Percentiles rank a stretch among this genome's conserved stretches.
Conservation (phyloP, 1,140 invertebrate genomes). For the Rhyzopertha dominica region DNA sequence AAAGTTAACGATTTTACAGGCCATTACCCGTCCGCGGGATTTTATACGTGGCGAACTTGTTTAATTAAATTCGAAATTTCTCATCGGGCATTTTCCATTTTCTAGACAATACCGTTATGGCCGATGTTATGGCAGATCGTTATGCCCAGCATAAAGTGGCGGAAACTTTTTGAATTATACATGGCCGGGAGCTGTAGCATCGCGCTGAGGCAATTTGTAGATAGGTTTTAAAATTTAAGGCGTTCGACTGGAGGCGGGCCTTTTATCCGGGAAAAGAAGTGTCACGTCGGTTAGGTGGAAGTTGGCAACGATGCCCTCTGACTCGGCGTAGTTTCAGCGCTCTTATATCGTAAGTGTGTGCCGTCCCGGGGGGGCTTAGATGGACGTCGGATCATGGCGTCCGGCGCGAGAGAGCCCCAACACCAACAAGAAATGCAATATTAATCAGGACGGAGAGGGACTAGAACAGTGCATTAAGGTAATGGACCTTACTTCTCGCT, state of each 20-base stretch:
- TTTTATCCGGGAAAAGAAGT: no score
- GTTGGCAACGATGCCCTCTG: conserved; percentile 1
- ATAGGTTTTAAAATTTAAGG: conserved; percentile 23
- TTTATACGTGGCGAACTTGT: conserved; percentile 13
- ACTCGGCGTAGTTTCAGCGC: conserved; percentile 13
- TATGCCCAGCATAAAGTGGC: conserved; percentile 6
- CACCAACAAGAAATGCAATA: conserved; percentile 40
- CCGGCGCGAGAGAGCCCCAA: conserved; percentile 29
- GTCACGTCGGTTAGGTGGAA: conserved; percentile 16
- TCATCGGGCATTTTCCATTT: conserved; percentile 11
- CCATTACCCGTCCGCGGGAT: conserved; percentile 11
- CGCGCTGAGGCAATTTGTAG: conserved; percentile 20
- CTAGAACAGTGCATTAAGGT: conserved; percentile 41
- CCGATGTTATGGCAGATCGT: conserved; percentile 2
- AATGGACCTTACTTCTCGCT: conserved; percentile 38
- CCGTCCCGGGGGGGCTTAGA: conserved; percentile 26
- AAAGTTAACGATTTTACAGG: conserved; percentile 19
- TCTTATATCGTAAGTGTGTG: conserved; percentile 17
- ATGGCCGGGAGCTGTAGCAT: no score
- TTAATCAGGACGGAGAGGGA: conserved; percentile 40
- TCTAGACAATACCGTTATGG: conserved; percentile 9
- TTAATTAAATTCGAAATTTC: no score
- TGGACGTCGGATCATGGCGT: conserved; percentile 29
- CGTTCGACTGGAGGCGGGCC: conserved; percentile 5
- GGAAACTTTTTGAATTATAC: conserved; percentile 11